A percentile compares a stretch with the other conserved stretches of the same genome.
These are phyloP conservation scores for Darevskia nairensis DNA, from an alignment of 2,797 vertebrate genomes.

Conservation along the genomic window DNA sequence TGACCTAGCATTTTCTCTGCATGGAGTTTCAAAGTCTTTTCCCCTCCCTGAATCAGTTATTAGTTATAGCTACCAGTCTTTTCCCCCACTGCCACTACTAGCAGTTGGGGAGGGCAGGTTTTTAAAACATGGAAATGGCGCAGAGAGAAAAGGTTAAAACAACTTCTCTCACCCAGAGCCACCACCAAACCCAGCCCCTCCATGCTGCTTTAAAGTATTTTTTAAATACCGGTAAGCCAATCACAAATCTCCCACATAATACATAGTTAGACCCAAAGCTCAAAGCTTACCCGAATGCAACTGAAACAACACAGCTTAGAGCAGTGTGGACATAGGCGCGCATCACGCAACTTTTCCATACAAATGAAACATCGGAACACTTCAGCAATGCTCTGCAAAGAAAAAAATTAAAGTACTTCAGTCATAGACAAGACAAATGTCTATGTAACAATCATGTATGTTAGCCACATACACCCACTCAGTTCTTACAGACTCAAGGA, in stretches of 20 bases:
- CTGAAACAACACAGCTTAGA: conserved; percentile 99
- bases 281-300: conserved; percentile 91
- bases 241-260: background rate
- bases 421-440: background rate
- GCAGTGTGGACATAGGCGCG: conserved; percentile 96
- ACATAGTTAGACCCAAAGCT: background rate
- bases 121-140: background rate
- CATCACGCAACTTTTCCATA: conserved; percentile 98
- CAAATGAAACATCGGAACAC: conserved; percentile 99
- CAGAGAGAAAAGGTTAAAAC: background rate
- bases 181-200: too few species aligned
- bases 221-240: too few species aligned
- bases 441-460: background rate
- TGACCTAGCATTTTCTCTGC: background rate
- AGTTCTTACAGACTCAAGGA: background rate
- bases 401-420: background rate
- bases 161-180: background rate
- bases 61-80: too few species aligned
- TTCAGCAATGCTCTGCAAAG: conserved; percentile 94
- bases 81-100: too few species aligned
- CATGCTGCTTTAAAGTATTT: too few species aligned
- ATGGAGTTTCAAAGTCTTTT: too few species aligned
- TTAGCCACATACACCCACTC: background rate
- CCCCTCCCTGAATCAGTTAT: too few species aligned
- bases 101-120: too few species aligned